phyloP scores from a whole-genome alignment of 2,888 invertebrate species.

The Cremastobaeus sp. region DNA sequence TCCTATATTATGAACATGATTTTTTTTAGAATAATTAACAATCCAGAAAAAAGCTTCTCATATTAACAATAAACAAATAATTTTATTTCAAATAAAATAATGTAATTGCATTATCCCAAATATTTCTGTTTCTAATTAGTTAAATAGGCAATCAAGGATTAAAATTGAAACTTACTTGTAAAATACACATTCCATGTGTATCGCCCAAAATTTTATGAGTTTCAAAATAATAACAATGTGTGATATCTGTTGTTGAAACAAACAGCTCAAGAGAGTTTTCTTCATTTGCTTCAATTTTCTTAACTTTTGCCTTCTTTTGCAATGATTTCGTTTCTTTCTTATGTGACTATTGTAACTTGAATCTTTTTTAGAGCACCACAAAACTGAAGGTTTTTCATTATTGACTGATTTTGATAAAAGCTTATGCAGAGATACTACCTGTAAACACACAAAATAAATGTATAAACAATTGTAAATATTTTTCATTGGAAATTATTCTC shows the following conservation, averaged over 20 bases:
- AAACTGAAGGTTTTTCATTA: conserved; percentile 93
- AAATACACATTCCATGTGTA: conserved; percentile 96
- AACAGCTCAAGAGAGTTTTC: conserved; percentile 98
- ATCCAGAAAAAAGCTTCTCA: no score
- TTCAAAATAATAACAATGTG: conserved; percentile 98
- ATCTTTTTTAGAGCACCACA: conserved; percentile 98
- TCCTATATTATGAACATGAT: conserved; percentile 82
- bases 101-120: background rate
- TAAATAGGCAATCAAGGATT: conserved; percentile 12
- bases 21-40: conserved; percentile 11
- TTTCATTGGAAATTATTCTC: background rate
- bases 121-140: background rate
- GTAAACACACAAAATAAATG: conserved; percentile 14
- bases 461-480: background rate
- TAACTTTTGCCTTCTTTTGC: conserved; percentile 91
- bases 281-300: conserved; percentile 92
- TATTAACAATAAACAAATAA: no score
- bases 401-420: conserved; percentile 97
- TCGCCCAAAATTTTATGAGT: conserved; percentile 98
- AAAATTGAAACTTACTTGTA: conserved; percentile 83
- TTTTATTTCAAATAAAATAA: no score
- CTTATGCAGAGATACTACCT: conserved; percentile 98
- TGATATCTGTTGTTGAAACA: conserved; percentile 95
- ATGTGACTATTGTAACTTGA: conserved; percentile 85
- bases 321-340: conserved; percentile 91